These are phyloP conservation scores for Epirrita christyi DNA, from an alignment of 2,888 invertebrate species.

Conservation along the genomic window DNA sequence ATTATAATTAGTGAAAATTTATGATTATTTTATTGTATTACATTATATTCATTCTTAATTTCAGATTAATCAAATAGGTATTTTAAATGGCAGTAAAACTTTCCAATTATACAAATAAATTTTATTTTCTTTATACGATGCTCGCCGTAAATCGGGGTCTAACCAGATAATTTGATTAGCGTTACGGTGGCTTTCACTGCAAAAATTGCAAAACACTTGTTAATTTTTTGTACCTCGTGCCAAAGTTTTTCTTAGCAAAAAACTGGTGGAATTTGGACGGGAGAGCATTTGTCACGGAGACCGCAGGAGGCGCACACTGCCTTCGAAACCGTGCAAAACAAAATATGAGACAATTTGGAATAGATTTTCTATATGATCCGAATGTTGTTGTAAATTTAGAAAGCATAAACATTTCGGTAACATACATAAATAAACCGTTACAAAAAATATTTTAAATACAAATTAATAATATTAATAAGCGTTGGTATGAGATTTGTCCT, in stretches of 20 bases:
- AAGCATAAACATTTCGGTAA: too few species aligned
- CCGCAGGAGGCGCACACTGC: conserved; percentile 39
- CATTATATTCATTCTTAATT: too few species aligned
- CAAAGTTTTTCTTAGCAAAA: conserved; percentile 37
- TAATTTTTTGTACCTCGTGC: conserved; percentile 37
- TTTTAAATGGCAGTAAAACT: too few species aligned
- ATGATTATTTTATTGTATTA: too few species aligned
- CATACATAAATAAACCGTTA: too few species aligned
- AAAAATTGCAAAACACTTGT: conserved; percentile 35
- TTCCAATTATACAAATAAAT: too few species aligned
- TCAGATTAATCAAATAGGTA: too few species aligned
- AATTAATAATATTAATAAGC: too few species aligned
- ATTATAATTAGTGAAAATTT: too few species aligned
- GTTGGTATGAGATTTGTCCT: too few species aligned
- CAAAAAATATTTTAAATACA: too few species aligned
- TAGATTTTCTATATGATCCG: not conserved
- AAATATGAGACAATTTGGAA: conserved; percentile 25
- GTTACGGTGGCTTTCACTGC: conserved; percentile 28
- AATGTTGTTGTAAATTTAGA: not conserved
- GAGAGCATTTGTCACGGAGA: conserved; percentile 60
- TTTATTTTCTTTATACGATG: too few species aligned
- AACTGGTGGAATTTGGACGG: conserved; percentile 46
- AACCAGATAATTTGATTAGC: not conserved
- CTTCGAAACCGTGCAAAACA: conserved; percentile 47
- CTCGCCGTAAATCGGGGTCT: not conserved